Evolutionary conservation across 2,113 vertebrate species (phyloP).

Genomic region (Trichechus manatus): DNA sequence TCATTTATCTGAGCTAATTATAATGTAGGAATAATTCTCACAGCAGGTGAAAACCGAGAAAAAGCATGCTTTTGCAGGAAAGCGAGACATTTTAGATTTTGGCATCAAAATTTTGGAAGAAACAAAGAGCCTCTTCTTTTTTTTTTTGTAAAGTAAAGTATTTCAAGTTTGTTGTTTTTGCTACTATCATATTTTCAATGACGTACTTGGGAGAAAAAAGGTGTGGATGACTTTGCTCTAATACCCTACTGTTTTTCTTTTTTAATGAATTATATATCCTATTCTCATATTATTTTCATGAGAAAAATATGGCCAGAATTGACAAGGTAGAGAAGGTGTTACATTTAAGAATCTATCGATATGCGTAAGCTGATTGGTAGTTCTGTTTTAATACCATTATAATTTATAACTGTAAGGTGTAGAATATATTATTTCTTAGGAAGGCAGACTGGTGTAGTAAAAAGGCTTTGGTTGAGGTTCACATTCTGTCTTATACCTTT

Average conservation of each 20-base stretch:
- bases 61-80: constrained; percentile 74
- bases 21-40: constrained; percentile 82
- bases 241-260: background rate
- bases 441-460: background rate
- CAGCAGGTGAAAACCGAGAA: constrained; percentile 76
- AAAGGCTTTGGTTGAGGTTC: background rate
- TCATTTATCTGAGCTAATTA: constrained; percentile 84
- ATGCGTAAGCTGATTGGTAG: background rate
- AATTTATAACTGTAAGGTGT: background rate
- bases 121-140: constrained; percentile 35
- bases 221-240: background rate
- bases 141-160: background rate
- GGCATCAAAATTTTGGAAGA: constrained; percentile 73
- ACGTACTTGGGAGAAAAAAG: background rate
- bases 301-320: constrained; percentile 12
- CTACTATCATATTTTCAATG: constrained; percentile 13
- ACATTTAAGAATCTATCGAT: background rate
- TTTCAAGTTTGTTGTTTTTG: constrained; percentile 18
- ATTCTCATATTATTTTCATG: constrained; percentile 10
- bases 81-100: constrained; percentile 77
- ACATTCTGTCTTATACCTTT: background rate
- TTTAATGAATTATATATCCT: background rate
- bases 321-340: background rate
- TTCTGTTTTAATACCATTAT: background rate
- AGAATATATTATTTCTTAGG: background rate